phyloP scores from a whole-genome alignment of 2,797 vertebrate genomes.

The Eulemur mongoz region DNA sequence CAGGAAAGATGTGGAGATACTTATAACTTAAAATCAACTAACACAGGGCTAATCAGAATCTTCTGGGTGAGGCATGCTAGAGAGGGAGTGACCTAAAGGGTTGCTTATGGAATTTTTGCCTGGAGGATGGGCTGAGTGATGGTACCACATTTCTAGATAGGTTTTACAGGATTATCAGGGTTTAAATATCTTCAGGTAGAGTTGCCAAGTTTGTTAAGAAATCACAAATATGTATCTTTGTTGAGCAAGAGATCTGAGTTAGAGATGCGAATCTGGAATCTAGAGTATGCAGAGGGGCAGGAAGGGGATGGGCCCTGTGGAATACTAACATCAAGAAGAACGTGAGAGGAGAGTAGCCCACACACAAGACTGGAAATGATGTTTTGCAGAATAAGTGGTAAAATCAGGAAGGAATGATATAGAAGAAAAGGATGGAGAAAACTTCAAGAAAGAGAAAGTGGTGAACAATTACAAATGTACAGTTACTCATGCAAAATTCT shows the following conservation, averaged over 20 bases:
- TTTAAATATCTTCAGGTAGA: background rate
- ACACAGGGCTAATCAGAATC: background rate
- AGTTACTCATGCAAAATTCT: background rate
- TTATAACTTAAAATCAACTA: background rate
- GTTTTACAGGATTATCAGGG: background rate
- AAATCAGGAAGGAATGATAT: background rate
- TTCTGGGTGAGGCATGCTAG: background rate
- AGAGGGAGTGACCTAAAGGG: too few species aligned
- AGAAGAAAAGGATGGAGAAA: background rate
- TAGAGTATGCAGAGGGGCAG: background rate
- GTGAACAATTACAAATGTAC: background rate
- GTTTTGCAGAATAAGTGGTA: background rate
- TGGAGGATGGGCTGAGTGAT: background rate
- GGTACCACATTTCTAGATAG: too few species aligned
- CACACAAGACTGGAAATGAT: background rate
- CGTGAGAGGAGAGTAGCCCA: too few species aligned
- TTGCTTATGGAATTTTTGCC: background rate
- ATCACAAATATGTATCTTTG: background rate
- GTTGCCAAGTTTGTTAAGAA: background rate
- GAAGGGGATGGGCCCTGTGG: background rate
- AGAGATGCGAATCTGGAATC: background rate
- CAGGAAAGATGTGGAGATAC: background rate
- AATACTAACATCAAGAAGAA: background rate
- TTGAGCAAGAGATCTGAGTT: background rate
- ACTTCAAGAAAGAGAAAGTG: background rate